Percentiles rank a stretch among this genome's conserved stretches.
Conservation (phyloP, 2,797 vertebrate genomes). For the Diplodus puntazzo region DNA sequence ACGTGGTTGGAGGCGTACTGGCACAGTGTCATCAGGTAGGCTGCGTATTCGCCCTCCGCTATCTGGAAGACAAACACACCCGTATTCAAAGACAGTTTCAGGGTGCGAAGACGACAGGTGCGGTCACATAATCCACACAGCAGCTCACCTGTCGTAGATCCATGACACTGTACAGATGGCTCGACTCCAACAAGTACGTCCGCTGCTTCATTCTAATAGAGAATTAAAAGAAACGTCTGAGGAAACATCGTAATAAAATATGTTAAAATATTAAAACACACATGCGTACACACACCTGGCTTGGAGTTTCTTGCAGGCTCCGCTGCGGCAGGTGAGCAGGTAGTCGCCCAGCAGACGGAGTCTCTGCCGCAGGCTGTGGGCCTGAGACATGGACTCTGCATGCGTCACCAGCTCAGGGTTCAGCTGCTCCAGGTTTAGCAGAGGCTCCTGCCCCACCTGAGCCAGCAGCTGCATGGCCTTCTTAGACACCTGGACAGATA, state of each 20-base stretch:
- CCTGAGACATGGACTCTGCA: slow-evolving; percentile 86
- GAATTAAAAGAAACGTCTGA: background rate
- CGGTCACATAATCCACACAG: rapidly evolving
- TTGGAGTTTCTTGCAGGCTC: slow-evolving; percentile 87
- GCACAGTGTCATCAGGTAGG: slow-evolving; percentile 86
- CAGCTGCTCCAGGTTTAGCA: slow-evolving; percentile 90
- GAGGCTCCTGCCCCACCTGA: slow-evolving; percentile 89
- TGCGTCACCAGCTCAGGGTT: slow-evolving; percentile 91
- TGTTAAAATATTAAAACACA: background rate
- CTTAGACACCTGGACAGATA: slow-evolving; percentile 87
- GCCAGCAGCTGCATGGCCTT: slow-evolving; percentile 89
- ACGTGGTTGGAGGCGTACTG: slow-evolving; percentile 91
- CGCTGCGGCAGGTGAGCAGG: slow-evolving; percentile 92
- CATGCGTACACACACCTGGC: slow-evolving; percentile 64
- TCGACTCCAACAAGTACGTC: slow-evolving; percentile 92
- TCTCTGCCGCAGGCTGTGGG: slow-evolving; percentile 85
- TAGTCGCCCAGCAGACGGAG: slow-evolving; percentile 95
- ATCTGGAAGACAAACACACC: slow-evolving; percentile 80
- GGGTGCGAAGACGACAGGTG: rapidly evolving
- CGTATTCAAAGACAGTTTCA: background rate
- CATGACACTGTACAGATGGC: slow-evolving; percentile 91
- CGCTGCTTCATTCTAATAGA: slow-evolving; percentile 89
- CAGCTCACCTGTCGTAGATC: slow-evolving; percentile 91
- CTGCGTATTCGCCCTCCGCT: slow-evolving; percentile 85
- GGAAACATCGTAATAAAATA: background rate